Evolutionary conservation across 2,888 invertebrate species (phyloP).

Genomic region (Tachina fera): DNA sequence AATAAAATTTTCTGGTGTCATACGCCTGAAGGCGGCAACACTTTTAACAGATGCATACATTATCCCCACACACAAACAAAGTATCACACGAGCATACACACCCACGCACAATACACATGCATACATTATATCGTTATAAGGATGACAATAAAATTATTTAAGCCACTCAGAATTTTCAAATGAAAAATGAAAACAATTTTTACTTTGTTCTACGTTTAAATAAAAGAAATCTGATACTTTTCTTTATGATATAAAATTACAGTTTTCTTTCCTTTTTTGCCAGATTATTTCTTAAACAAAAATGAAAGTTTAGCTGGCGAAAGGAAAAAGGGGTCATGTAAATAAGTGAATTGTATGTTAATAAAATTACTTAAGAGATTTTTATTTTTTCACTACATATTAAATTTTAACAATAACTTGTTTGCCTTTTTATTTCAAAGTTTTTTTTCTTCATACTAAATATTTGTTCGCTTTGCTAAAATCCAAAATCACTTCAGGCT

Average conservation of each 20-base stretch:
- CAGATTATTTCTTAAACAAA: conserved; percentile 19
- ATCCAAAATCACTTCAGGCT: conserved; percentile 58
- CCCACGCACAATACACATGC: neutral
- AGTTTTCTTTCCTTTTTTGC: conserved; percentile 39
- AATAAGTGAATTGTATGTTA: conserved; percentile 55
- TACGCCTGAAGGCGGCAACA: conserved; percentile 74
- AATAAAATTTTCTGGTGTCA: conserved; percentile 74
- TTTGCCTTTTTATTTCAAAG: conserved; percentile 36
- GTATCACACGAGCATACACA: neutral
- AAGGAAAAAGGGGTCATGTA: conserved; percentile 18
- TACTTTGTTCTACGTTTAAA: conserved; percentile 36
- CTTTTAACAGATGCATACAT: conserved; percentile 63
- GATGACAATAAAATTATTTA: conserved; percentile 76
- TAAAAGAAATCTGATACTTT: conserved; percentile 76
- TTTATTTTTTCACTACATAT: conserved; percentile 45
- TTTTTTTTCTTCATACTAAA: conserved; percentile 17
- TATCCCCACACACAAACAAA: neutral
- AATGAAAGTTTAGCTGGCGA: neutral
- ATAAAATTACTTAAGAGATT: conserved; percentile 69
- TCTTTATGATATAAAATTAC: conserved; percentile 70
- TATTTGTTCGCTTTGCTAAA: conserved; percentile 27
- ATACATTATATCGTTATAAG: conserved; percentile 65
- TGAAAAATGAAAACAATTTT: conserved; percentile 28
- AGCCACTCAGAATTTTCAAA: conserved; percentile 66
- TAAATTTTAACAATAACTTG: conserved; percentile 60